Evolutionary conservation across 2,797 vertebrate genomes (phyloP), one percentile per base, ranked within the genome.

Genomic region (Chelidonichthys spinosus): DNA sequence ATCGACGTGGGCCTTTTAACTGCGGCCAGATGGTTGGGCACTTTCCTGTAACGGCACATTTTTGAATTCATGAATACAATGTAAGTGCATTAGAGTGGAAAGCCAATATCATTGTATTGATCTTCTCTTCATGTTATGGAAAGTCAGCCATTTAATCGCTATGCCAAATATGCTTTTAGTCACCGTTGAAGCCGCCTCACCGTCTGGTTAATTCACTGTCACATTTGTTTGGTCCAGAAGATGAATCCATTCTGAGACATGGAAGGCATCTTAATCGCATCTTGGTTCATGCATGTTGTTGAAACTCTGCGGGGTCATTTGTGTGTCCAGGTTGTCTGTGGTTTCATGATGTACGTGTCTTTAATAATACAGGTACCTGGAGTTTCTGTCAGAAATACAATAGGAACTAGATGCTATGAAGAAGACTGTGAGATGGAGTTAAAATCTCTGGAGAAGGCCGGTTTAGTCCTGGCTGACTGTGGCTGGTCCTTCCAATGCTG

Each of bases 161-260:
- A 90, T 90, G 93, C 92, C 93, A 95, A 95, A 91, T 95, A 93
- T 92, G 91, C 92, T 94, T 95, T 95, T 94, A 95, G 92, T 87
- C 78, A 91, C 85, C 63, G 66, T 70, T 72, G 77, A 56, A 74
- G 70, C 53, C 50, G 47, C 64, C 46, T 73, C 47, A 47, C 53
- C 43, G 69, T 68, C 63, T 79, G 35, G 8, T 49, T 49, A 8
- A 49, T 5, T 68, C 44, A 63, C 69, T 78, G 75, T 52, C 47
- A 68, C 63, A 69, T 32, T 25, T 71, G 76, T 78, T 71, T 47
- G 53, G 80, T 71, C 58, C 35, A 40, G 69, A 78, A 62, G 71
- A 66, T 73, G 82, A 74, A 69, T 61, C 74, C 43, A 62, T 77
- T 70, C 13, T 7, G 66, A 55, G 63, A 1, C 44, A 25, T 46